phyloP scores from a whole-genome alignment of 2,797 vertebrate species.

The Aythya fuligula region DNA sequence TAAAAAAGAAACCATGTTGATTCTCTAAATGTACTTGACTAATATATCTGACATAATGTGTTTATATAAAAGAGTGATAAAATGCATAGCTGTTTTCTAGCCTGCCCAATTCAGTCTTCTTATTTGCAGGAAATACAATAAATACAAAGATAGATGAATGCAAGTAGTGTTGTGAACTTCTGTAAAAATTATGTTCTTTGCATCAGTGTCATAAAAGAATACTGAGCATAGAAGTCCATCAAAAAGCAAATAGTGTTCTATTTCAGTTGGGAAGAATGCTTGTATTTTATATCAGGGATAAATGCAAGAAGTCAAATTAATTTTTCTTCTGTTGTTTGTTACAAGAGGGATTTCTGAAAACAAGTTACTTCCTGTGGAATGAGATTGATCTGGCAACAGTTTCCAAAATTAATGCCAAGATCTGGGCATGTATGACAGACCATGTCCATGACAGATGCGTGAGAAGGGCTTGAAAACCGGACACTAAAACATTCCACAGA shows the following conservation, averaged over 20 bases:
- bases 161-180: neutral
- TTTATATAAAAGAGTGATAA: neutral
- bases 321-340: neutral
- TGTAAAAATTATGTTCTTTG: neutral
- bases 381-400: neutral
- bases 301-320: neutral
- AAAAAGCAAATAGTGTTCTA: neutral
- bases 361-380: neutral
- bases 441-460: neutral
- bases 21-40: neutral
- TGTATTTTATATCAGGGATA: neutral
- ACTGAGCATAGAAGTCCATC: neutral
- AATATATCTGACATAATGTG: neutral
- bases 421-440: too few relatives aligned
- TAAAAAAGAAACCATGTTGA: neutral
- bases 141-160: neutral
- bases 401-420: neutral
- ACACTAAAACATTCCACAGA: neutral
- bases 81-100: neutral
- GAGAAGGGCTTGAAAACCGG: neutral
- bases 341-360: neutral
- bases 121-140: neutral
- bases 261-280: neutral
- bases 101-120: neutral
- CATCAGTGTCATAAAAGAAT: neutral